Percentiles rank a stretch among this genome's conserved stretches.
phyloP scores from a whole-genome alignment of 2,797 vertebrate genomes.

The Sebastolobus altivelis region DNA sequence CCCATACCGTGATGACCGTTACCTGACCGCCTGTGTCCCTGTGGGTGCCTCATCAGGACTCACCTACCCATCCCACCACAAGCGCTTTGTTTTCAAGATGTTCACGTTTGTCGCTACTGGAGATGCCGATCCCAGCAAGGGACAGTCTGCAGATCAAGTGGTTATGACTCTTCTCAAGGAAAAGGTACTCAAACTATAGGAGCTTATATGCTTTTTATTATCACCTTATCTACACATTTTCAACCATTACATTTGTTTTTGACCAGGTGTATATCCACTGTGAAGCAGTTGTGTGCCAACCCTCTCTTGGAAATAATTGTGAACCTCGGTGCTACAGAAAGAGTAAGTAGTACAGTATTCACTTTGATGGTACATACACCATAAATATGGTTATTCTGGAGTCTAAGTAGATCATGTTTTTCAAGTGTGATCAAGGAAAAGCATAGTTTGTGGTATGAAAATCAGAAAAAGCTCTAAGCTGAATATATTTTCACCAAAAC shows the following conservation, averaged over 20 bases:
- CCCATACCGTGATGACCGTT: conserved; percentile 74
- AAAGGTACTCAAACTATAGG: conserved; percentile 46
- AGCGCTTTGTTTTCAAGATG: conserved; percentile 80
- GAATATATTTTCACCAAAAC: background rate
- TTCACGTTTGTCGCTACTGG: conserved; percentile 77
- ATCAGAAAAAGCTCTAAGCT: background rate
- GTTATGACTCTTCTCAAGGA: conserved; percentile 39
- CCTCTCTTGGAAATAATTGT: conserved; percentile 57
- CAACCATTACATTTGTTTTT: background rate
- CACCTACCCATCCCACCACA: conserved; percentile 69
- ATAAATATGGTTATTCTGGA: background rate
- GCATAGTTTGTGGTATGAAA: background rate
- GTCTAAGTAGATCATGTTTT: background rate
- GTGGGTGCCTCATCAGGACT: conserved; percentile 58
- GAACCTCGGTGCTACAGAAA: conserved; percentile 69
- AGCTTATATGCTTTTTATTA: background rate
- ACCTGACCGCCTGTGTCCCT: conserved; percentile 61
- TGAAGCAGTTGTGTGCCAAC: conserved; percentile 70
- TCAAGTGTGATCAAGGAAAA: background rate
- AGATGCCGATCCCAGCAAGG: background rate
- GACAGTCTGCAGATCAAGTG: background rate
- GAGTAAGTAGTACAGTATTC: conserved; percentile 63
- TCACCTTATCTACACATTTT: background rate
- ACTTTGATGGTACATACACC: background rate
- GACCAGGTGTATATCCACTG: conserved; percentile 81